Evolutionary conservation across 2,888 invertebrate genomes (phyloP).

Genomic region (Bembecia ichneumoniformis): DNA sequence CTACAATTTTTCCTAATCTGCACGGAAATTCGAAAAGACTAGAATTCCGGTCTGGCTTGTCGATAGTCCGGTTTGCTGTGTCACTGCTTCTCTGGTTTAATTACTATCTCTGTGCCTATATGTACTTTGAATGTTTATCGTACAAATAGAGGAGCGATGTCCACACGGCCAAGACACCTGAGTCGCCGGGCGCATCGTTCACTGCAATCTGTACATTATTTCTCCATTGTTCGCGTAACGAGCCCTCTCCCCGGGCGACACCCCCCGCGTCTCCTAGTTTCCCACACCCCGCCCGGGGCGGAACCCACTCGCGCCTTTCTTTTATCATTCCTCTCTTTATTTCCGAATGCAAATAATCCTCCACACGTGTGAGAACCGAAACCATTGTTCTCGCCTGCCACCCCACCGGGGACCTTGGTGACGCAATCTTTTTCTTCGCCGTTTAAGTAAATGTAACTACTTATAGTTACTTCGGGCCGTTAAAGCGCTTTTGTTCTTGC

Average conservation of each 20-base stretch:
- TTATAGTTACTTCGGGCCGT: constrained; percentile 8
- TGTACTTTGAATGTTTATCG: neutral
- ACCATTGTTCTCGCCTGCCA: constrained; percentile 71
- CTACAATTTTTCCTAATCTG: too few species aligned
- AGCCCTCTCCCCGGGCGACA: constrained; percentile 50
- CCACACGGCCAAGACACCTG: constrained; percentile 64
- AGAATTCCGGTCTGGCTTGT: too few species aligned
- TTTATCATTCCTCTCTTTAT: constrained; percentile 73
- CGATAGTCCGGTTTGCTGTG: neutral
- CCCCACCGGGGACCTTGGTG: constrained; percentile 66
- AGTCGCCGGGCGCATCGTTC: constrained; percentile 71
- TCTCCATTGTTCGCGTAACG: constrained; percentile 74
- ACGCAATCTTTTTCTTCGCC: constrained; percentile 69
- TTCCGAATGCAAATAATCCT: constrained; percentile 75
- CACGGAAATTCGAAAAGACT: too few species aligned
- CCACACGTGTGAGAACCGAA: constrained; percentile 75
- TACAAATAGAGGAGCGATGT: constrained; percentile 37
- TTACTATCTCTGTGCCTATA: neutral
- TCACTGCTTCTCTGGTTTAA: neutral
- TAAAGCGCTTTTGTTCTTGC: too few species aligned
- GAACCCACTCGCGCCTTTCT: constrained; percentile 72
- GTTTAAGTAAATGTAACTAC: constrained; percentile 62
- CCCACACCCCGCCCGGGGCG: constrained; percentile 70
- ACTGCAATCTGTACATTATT: constrained; percentile 74
- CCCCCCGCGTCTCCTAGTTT: constrained; percentile 46